Conservation (phyloP, 2,888 invertebrate genomes). For the Paralinhomoeus sp. region DNA sequence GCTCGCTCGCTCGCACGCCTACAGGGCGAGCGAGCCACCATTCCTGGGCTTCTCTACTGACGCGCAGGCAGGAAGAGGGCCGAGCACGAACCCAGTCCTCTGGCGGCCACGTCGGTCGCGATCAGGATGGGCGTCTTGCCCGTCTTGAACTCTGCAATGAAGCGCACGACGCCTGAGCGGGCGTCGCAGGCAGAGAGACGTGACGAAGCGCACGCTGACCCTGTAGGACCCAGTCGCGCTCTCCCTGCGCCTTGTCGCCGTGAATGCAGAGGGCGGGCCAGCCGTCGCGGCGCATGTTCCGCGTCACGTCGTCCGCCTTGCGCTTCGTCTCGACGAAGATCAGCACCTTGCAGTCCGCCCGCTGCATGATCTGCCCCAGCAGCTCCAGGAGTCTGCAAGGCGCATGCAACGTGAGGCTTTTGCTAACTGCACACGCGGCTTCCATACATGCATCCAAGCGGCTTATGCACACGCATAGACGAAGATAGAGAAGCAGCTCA, state of each 20-base stretch:
- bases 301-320: constrained; percentile 62
- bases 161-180: not conserved
- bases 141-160: constrained; percentile 43
- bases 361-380: constrained; percentile 55
- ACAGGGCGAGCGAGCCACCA: no score
- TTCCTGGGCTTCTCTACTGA: no score
- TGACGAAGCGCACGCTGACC: no score
- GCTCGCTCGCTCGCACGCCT: no score
- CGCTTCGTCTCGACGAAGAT: constrained; percentile 90
- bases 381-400: constrained; percentile 30
- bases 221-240: constrained; percentile 59
- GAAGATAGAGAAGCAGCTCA: no score
- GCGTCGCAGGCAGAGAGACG: not conserved
- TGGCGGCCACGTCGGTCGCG: constrained; percentile 76
- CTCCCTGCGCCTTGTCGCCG: constrained; percentile 76
- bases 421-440: no score
- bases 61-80: no score
- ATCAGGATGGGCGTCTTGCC: constrained; percentile 60
- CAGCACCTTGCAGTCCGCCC: constrained; percentile 66
- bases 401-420: no score
- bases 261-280: constrained; percentile 44
- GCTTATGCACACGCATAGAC: no score
- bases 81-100: constrained; percentile 70
- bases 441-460: no score
- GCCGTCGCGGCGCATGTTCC: constrained; percentile 51